These are phyloP conservation scores for Galbula dea DNA, from an alignment of 2,113 vertebrate genomes.

Conservation along the genomic window DNA sequence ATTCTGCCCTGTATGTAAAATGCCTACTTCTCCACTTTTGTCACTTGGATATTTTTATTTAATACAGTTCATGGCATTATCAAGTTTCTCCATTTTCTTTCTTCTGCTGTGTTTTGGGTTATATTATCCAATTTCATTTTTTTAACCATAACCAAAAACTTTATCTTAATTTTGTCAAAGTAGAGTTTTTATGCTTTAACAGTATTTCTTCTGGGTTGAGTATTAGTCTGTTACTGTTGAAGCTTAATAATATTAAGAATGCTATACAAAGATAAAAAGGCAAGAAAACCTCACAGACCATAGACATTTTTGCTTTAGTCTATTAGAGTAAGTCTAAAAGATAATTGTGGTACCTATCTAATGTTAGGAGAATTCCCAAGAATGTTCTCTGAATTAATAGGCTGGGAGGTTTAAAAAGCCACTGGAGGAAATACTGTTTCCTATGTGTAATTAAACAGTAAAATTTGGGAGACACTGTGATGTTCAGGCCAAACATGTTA, in stretches of 20 bases:
- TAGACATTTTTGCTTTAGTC: background rate
- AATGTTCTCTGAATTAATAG: background rate
- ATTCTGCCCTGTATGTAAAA: background rate
- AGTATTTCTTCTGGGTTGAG: background rate
- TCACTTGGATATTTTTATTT: background rate
- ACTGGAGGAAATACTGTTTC: background rate
- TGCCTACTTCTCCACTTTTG: background rate
- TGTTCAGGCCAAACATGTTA: background rate
- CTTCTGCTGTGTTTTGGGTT: background rate
- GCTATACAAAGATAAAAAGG: background rate
- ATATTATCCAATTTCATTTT: background rate
- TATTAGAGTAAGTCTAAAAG: background rate
- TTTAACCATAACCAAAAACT: background rate
- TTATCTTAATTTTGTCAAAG: background rate
- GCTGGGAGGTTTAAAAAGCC: slow-evolving; percentile 4
- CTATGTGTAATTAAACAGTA: slow-evolving; percentile 33
- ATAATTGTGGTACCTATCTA: background rate
- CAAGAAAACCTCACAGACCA: background rate
- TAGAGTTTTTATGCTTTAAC: background rate
- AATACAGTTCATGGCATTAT: background rate
- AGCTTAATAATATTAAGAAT: background rate
- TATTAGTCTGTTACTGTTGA: background rate
- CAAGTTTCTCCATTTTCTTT: background rate
- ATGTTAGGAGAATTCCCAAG: background rate
- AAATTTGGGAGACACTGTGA: background rate